Conservation (phyloP, 2,888 invertebrate genomes). For the Leptinotarsa haldemani region DNA sequence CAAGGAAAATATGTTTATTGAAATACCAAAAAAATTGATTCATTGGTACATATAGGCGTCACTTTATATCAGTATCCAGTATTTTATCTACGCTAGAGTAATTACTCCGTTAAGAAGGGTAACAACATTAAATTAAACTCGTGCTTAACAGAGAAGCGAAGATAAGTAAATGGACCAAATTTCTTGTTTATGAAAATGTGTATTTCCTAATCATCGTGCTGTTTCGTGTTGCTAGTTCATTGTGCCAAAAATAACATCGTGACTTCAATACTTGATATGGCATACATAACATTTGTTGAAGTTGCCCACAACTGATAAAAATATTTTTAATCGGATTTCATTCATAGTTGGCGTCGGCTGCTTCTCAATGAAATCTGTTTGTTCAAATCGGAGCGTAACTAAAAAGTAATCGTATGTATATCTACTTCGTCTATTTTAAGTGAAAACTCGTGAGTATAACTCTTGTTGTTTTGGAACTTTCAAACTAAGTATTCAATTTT, state of each 20-base stretch:
- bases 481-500: not conserved
- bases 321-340: constrained; percentile 38
- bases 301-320: constrained; percentile 42
- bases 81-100: too few species aligned
- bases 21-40: too few species aligned
- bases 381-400: not conserved
- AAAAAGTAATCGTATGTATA: too few species aligned
- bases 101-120: not conserved
- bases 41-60: too few species aligned
- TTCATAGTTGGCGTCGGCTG: constrained; percentile 38
- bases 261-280: constrained; percentile 47
- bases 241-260: constrained; percentile 50
- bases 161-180: constrained; percentile 13
- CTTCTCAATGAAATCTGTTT: constrained; percentile 42
- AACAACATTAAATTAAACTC: not conserved
- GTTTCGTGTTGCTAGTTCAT: constrained; percentile 44
- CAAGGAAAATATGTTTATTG: too few species aligned
- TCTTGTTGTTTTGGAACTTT: not conserved
- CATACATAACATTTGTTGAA: constrained; percentile 35
- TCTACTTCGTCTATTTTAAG: too few species aligned
- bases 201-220: constrained; percentile 39
- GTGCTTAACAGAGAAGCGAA: not conserved
- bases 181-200: constrained; percentile 19
- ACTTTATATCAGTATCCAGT: too few species aligned
- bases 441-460: constrained; percentile 14